Evolutionary conservation across 2,888 invertebrate genomes (phyloP).

Genomic region (Lepidochrysops patricia): DNA sequence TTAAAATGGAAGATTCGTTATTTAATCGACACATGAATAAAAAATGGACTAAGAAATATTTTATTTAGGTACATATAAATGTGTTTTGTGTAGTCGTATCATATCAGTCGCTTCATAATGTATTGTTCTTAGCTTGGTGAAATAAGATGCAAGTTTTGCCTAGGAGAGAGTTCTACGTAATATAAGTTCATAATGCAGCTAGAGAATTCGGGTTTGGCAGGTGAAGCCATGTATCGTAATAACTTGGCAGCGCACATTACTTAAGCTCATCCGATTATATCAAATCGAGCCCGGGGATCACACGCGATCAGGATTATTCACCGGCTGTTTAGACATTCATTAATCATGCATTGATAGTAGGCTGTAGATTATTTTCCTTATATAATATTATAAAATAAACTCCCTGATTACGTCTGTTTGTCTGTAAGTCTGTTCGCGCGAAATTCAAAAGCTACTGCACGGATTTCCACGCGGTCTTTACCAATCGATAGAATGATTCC

Average conservation of each 20-base stretch:
- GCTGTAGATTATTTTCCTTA: not conserved
- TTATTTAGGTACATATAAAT: no score
- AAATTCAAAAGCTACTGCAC: no score
- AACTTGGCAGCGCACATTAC: slow-evolving; percentile 1
- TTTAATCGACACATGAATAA: no score
- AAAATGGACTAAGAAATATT: no score
- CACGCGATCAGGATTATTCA: not conserved
- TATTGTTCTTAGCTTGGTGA: not conserved
- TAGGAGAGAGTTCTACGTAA: not conserved
- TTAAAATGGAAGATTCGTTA: no score
- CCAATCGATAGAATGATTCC: no score
- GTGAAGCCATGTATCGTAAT: not conserved
- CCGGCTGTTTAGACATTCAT: not conserved
- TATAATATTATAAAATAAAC: not conserved
- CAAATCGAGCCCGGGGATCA: not conserved
- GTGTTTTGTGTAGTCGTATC: not conserved
- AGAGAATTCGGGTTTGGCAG: not conserved
- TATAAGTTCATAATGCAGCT: not conserved
- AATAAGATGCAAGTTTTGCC: not conserved
- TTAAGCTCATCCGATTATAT: not conserved
- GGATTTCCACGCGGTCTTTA: no score
- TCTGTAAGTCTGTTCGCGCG: no score
- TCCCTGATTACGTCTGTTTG: not conserved
- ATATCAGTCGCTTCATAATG: not conserved
- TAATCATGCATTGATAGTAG: not conserved